These are phyloP conservation scores for Caenorhabditis sulstoni DNA, from an alignment of 2,888 invertebrate genomes.

Conservation along the genomic window DNA sequence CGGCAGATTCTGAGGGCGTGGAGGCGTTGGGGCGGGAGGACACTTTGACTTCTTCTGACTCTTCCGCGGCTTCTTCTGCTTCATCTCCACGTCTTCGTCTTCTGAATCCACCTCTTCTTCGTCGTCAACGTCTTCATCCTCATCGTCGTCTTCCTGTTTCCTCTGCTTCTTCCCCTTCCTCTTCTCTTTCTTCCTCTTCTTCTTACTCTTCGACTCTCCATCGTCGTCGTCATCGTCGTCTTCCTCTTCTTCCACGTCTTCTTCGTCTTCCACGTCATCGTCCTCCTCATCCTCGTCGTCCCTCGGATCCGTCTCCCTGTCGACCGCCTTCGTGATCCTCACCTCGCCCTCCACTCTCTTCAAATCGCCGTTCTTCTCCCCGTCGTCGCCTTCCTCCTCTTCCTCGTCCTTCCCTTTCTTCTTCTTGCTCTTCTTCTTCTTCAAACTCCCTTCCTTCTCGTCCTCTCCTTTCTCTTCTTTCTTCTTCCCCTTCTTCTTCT, in stretches of 20 bases:
- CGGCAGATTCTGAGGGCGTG: not conserved
- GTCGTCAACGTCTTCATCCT: slow-evolving; percentile 18
- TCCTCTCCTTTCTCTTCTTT: too few relatives aligned
- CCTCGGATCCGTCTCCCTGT: slow-evolving; percentile 34
- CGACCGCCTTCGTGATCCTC: slow-evolving; percentile 30
- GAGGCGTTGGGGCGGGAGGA: too few relatives aligned
- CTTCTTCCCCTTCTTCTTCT: slow-evolving; percentile 9
- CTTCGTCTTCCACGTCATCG: slow-evolving; percentile 19
- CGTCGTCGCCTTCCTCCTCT: slow-evolving; percentile 28
- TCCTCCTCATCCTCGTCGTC: slow-evolving; percentile 19
- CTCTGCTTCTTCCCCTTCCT: slow-evolving; percentile 5
- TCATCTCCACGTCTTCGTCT: slow-evolving; percentile 5
- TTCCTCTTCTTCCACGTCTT: slow-evolving; percentile 5
- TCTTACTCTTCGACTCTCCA: slow-evolving; percentile 22
- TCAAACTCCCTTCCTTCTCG: too few relatives aligned
- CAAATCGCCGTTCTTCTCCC: slow-evolving; percentile 23
- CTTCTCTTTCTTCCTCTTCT: slow-evolving; percentile 9
- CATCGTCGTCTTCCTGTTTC: slow-evolving; percentile 19
- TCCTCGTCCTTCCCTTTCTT: slow-evolving; percentile 26
- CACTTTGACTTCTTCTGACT: slow-evolving; percentile 17
- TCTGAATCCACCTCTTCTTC: slow-evolving; percentile 20
- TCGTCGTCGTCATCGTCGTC: not conserved
- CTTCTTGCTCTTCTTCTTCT: slow-evolving; percentile 10
- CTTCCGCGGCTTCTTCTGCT: not conserved
- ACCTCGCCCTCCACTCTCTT: slow-evolving; percentile 39